Evolutionary conservation across 2,797 vertebrate species (phyloP).

Genomic region (Eupleurogrammus muticus): DNA sequence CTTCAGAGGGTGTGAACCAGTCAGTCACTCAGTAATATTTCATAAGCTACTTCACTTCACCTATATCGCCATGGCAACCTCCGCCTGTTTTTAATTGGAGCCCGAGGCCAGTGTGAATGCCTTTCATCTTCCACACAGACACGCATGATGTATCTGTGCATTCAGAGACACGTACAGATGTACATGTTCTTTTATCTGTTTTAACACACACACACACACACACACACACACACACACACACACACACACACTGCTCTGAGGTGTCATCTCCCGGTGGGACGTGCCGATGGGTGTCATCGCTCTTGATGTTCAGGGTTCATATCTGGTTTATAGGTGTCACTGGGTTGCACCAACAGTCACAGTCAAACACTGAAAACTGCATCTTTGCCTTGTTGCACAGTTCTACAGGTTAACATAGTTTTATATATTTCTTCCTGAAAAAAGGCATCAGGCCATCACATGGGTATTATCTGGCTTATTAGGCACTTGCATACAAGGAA

Average conservation of each 20-base stretch:
- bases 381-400: neutral
- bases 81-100: conserved; percentile 74
- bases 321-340: conserved; percentile 14
- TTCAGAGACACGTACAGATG: conserved; percentile 7
- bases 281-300: neutral
- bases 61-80: conserved; percentile 73
- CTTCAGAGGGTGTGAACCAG: conserved; percentile 26
- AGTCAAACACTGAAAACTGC: neutral
- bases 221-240: conserved; percentile 9
- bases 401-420: neutral
- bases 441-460: no score
- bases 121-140: conserved; percentile 55
- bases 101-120: conserved; percentile 67
- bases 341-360: neutral
- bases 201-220: neutral
- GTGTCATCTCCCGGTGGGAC: conserved; percentile 7
- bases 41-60: conserved; percentile 58
- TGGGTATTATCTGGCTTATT: no score
- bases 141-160: conserved; percentile 11
- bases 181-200: neutral
- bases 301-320: conserved; percentile 29
- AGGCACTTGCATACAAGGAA: no score
- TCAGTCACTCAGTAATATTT: conserved; percentile 48
- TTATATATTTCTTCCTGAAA: no score
- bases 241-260: conserved; percentile 10